Evolutionary conservation across 2,888 invertebrate species (phyloP), one percentile per base, ranked within the genome.

Genomic region (Plagiodera versicolora): DNA sequence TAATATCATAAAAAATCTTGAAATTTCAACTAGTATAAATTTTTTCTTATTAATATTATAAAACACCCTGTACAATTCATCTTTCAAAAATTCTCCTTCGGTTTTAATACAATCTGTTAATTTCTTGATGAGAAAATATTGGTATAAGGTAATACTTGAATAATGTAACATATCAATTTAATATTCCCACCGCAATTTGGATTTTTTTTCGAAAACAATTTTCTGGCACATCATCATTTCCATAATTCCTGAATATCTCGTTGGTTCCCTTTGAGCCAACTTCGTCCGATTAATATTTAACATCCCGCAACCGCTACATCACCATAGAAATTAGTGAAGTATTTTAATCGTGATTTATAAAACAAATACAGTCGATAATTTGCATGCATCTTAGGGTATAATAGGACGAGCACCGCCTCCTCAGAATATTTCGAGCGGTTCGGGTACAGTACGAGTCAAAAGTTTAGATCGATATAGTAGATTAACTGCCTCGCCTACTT

Each of bases 321-420:
- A 57, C 53, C 61, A 56, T 61, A 56, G 61, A 59, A 60, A 61
- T 67, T 67, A 63, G 51, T 60, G 56, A 63, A 66, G 56, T 54
- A 67, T 68, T 71, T 69, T 69, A 67, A 70, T 69, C 67, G 64
- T 70, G 70, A 72, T 70, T 72, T 72, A 72, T 72, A 73, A 73
- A 73, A 72, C 73, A 73, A 73, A 73, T 73, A 68, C 63, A 61
- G 64, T 58, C 68, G 60, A 67, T 67, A 69, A 73, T 73, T 73
- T 72, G 72, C 72, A 73, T 73, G 69, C 66, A 64, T 72, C 67
- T 70, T 53, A 52, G 63, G 62, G 63, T 64, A 66, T 69, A 70
- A 69, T 71, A 69, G 69, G 69, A 62, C 58, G 50, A 57, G 62
- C 44, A 61, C 67, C 62, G 63, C 64, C 66, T 47, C 47, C 49